These are phyloP conservation scores for Acanthoscelides obtectus DNA, from an alignment of 2,888 invertebrate species.

Conservation along the genomic window DNA sequence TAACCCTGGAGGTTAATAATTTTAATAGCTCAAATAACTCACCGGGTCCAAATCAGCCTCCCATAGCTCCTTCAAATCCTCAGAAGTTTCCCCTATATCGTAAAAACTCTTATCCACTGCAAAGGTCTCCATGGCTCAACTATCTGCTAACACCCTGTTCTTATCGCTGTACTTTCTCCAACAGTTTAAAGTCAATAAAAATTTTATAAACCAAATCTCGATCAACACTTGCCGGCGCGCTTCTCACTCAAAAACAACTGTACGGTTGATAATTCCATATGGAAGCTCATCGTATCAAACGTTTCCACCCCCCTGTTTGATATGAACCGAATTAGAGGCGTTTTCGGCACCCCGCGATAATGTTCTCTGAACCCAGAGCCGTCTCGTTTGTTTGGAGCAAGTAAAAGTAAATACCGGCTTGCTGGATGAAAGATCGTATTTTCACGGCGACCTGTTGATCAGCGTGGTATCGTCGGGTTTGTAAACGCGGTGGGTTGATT, in stretches of 20 bases:
- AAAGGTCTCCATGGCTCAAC: slow-evolving; percentile 59
- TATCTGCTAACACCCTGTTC: background rate
- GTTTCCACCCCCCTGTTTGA: background rate
- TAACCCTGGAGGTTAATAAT: too few species aligned
- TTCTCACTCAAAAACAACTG: background rate
- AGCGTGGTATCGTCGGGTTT: background rate
- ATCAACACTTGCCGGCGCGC: background rate
- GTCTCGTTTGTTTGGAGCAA: background rate
- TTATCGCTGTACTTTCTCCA: background rate
- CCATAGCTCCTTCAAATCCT: slow-evolving; percentile 76
- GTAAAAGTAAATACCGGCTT: background rate
- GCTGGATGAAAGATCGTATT: background rate
- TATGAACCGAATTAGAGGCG: background rate
- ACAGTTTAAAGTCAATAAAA: background rate
- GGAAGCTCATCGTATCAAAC: background rate
- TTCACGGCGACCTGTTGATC: background rate
- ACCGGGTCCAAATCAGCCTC: slow-evolving; percentile 75
- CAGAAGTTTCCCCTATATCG: slow-evolving; percentile 60
- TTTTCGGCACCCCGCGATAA: background rate
- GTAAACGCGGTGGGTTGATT: background rate
- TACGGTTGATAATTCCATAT: background rate
- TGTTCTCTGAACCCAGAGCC: background rate
- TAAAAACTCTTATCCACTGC: slow-evolving; percentile 49
- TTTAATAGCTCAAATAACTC: too few species aligned
- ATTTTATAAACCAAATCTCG: background rate